Base-by-base conservation (phyloP, 2,888 invertebrate species). In the Drosophila mayaguana region DNA sequence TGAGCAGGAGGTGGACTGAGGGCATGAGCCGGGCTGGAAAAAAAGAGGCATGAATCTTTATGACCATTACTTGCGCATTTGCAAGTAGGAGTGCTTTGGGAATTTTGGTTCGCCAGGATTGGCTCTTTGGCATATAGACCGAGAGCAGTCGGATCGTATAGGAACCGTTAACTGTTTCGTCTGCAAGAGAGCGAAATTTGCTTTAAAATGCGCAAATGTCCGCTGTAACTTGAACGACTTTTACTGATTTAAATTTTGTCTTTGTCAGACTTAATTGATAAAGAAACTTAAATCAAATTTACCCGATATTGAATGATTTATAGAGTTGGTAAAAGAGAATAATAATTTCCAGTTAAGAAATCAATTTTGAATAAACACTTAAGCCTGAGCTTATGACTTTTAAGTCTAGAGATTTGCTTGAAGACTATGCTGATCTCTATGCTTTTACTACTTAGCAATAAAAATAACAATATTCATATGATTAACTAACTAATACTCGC, bases 31-130 rank as follows among this genome's bases (percentile, higher is more conserved):
- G 48, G 1, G 28, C 48, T 48, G n/a, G 12, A 28, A 48, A 28
- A 25, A 28, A 28, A 28, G 6, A n/a, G 3, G 28, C 28, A 28
- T 48, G 0, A n/a, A n/a, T 48, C 1, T 28, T 12, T 48, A 16
- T 48, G n/a, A 28, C 48, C 48, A 28, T 48, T 28, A 32, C 50
- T 50, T 50, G 50, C 50, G 50, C 18, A 50, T 32, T 50, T 18
- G 50, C 50, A 50, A 50, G 50, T 18, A 12, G 6, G 5, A 32
- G n/a, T 50, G 32, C 3, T 32, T 50, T 18, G 7, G 12, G 18
- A 32, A 32, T 50, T 12, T 50, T 1, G 32, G 50, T 4, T 50
- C 32, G 3, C 11, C 1, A 18, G 32, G 12, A 32, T n/a, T 32
- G 18, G 12, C 50, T 50, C 6, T 5, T 3, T 4, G 32, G 18